Evolutionary conservation across 2,888 invertebrate species (phyloP), one percentile per base, ranked within the genome.

Genomic region (Cylloceria caligata): DNA sequence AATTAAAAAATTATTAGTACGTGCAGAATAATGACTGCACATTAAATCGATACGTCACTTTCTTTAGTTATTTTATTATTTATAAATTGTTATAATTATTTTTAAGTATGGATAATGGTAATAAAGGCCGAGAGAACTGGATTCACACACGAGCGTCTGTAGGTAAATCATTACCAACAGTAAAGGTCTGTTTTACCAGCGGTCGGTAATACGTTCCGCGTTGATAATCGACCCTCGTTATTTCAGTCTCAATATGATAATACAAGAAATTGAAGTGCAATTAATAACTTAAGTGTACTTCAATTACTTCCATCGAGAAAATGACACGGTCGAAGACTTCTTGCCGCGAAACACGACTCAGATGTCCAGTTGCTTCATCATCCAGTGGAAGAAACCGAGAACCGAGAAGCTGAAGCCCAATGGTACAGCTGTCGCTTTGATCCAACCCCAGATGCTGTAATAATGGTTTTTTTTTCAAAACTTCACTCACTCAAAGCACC

Each of bases 321-420:
- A 47, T 5, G 34, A 65, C 13, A 36, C 45, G 39, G 27, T 16
- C 36, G 27, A 49, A 2, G 13, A 45, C 30, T 24, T 16, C 39
- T 34, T 39, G 64, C 7, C 11, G 24, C 36, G 27, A 34, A 30
- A 24, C n/a, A 21, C 11, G 6, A 67, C 45, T 57, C 83, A 93
- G 79, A 94, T 94, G 87, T 96, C 95, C 89, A 97, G 93, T 92
- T 96, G 96, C 80, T 94, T 94, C 90, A 97, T 96, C 93, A 97
- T 95, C 94, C 96, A 97, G 87, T 97, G 97, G 88, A 97, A 97
- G 88, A 97, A 95, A 45, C 94, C 95, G 79, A 97, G 93, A 79
- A 97, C 95, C 0, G 95, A 94, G 88, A 97, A 96, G 0, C 97
- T 97, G 93, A 97, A 96, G 67, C 95, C 94, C n/a, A 97, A 92